phyloP scores from a whole-genome alignment of 2,888 invertebrate species.

The Apeira syringaria region DNA sequence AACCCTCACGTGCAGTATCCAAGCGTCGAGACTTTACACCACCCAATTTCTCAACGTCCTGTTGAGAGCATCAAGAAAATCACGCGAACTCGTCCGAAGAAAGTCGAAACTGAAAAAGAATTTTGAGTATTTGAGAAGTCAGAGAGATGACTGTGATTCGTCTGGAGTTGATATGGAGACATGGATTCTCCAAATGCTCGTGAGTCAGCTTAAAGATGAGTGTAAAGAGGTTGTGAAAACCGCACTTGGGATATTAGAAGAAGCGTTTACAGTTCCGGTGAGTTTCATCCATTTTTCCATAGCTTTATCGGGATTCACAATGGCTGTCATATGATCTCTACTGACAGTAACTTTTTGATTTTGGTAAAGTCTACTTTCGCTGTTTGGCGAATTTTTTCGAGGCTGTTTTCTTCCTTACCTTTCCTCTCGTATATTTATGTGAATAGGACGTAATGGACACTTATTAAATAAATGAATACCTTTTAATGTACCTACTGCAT shows the following conservation, averaged over 20 bases:
- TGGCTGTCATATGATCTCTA: too few relatives aligned
- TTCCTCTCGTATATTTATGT: too few relatives aligned
- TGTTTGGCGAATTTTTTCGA: too few relatives aligned
- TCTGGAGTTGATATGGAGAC: slow-evolving; percentile 86
- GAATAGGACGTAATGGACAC: too few relatives aligned
- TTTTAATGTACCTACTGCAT: too few relatives aligned
- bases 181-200: slow-evolving; percentile 94
- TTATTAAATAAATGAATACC: too few relatives aligned
- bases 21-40: slow-evolving; percentile 89
- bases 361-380: too few relatives aligned
- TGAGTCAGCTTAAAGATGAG: slow-evolving; percentile 93
- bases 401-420: too few relatives aligned
- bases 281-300: too few relatives aligned
- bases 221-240: slow-evolving; percentile 91
- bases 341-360: too few relatives aligned
- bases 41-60: slow-evolving; percentile 96
- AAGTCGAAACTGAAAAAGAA: slow-evolving; percentile 70
- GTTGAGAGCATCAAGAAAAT: slow-evolving; percentile 87
- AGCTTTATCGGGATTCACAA: too few relatives aligned
- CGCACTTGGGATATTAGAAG: slow-evolving; percentile 93
- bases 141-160: slow-evolving; percentile 50
- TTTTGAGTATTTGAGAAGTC: slow-evolving; percentile 53
- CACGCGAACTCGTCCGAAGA: slow-evolving; percentile 65
- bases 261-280: slow-evolving; percentile 95
- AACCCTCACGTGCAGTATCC: slow-evolving; percentile 82